Conservation (phyloP, 2,888 invertebrate genomes). For the Hypolimnas misippus region DNA sequence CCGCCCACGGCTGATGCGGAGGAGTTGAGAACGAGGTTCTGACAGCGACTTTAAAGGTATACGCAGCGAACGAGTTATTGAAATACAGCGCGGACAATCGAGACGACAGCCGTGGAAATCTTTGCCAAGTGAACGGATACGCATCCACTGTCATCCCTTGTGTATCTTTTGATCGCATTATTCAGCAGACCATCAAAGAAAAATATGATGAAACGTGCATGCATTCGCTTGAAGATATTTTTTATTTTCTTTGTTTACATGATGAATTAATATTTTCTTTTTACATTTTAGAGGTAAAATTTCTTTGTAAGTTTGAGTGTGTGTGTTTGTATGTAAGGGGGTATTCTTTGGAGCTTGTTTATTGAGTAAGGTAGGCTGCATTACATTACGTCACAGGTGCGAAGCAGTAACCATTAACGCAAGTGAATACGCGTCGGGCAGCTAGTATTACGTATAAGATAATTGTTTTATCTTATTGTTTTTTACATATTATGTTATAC, state of each 20-base stretch:
- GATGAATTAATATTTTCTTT: background rate
- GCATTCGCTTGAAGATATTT: background rate
- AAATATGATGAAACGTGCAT: constrained; percentile 70
- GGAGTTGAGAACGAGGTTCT: constrained; percentile 32
- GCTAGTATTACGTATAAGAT: too few species aligned
- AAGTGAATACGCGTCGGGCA: too few species aligned
- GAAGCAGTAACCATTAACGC: too few species aligned
- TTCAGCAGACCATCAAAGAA: constrained; percentile 78
- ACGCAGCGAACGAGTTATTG: constrained; percentile 55
- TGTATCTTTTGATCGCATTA: constrained; percentile 81
- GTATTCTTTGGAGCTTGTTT: too few species aligned
- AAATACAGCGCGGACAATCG: constrained; percentile 53
- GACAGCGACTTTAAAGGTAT: constrained; percentile 45
- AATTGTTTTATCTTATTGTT: too few species aligned
- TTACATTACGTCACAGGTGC: too few species aligned
- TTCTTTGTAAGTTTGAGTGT: too few species aligned
- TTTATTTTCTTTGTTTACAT: background rate
- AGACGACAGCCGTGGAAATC: constrained; percentile 56
- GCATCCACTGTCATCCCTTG: constrained; percentile 65
- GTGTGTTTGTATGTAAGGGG: too few species aligned
- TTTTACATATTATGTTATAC: background rate
- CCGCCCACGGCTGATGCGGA: constrained; percentile 24
- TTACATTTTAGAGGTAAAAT: background rate
- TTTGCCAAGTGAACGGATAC: constrained; percentile 60
- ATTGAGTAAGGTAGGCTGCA: too few species aligned